Base-by-base conservation (phyloP, 2,113 vertebrate genomes). In the Percina caprodes region DNA sequence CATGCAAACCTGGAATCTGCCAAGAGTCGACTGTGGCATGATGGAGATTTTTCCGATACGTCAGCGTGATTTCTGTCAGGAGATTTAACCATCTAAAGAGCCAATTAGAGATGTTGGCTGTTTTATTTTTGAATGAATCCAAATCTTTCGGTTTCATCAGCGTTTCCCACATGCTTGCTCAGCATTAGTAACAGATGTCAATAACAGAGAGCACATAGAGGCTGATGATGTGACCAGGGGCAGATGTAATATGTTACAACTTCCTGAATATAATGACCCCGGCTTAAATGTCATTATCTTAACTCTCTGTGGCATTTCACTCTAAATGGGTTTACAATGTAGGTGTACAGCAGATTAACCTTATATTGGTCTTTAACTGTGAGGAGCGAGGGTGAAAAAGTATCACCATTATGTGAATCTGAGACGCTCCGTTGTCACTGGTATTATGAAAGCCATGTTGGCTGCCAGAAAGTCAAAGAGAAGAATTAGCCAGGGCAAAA, bases 141-240 rank as follows among this genome's bases (percentile, higher is more conserved):
- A 84, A 86, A 90, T 83, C 88, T 88, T 85, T 84, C 66, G 66
- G 80, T 82, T 90, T 86, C 74, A 89, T 85, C 89, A 86, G 72
- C 77, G 69, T 91, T 91, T 90, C 86, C 80, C 82, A 76, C 79
- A 79, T 89, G 87, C 89, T 91, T 73, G 85, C 82, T 93, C 77
- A 88, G 88, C 85, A 87, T 90, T 88, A 79, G 63, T 56, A 86
- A 80, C 86, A 90, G 88, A 92, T 92, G 90, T 91, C 85, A 84
- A 73, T 54, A 71, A 75, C 46, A 11, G 8, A 83, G 77, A 82
- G 79, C 82, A 69, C 70, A 66, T 84, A 66, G 59, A 66, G 84
- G 68, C 67, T 83, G 87, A 86, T 78, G 73, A 86, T 79, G 86
- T 84, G 84, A 87, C 81, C 69, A 61, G 49, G 51, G 86, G 69